phyloP scores from a whole-genome alignment of 30 jellyfish, hydroid and myxozoan species.

The Mastigias papua region DNA sequence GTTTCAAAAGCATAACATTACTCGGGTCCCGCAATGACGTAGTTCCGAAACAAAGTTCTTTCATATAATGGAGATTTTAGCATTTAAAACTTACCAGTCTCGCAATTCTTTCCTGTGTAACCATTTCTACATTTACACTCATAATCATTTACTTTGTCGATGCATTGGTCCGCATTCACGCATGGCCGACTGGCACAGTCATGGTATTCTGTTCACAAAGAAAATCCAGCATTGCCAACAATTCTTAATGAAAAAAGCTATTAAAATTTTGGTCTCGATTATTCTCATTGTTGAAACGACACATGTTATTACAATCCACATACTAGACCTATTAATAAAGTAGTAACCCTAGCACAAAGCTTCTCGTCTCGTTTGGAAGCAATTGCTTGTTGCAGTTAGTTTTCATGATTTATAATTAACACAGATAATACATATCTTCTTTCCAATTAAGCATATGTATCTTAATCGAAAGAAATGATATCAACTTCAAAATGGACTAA shows the following conservation, averaged over 20 bases:
- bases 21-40: no score
- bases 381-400: no score
- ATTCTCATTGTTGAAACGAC: background rate
- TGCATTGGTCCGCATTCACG: slow-evolving; percentile 11
- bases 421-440: no score
- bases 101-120: slow-evolving; percentile 29
- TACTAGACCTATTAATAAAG: background rate
- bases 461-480: no score
- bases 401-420: no score
- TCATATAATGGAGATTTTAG: no score
- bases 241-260: background rate
- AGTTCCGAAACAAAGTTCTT: no score
- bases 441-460: no score
- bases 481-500: no score
- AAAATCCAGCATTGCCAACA: background rate
- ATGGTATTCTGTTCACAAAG: background rate
- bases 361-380: no score
- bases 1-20: no score
- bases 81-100: background rate
- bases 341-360: background rate
- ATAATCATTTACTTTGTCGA: background rate
- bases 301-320: background rate
- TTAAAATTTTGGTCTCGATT: background rate
- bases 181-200: slow-evolving; percentile 25
- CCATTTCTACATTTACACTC: slow-evolving; percentile 15